Conservation (phyloP, 2,797 vertebrate species). For the Falco naumanni region DNA sequence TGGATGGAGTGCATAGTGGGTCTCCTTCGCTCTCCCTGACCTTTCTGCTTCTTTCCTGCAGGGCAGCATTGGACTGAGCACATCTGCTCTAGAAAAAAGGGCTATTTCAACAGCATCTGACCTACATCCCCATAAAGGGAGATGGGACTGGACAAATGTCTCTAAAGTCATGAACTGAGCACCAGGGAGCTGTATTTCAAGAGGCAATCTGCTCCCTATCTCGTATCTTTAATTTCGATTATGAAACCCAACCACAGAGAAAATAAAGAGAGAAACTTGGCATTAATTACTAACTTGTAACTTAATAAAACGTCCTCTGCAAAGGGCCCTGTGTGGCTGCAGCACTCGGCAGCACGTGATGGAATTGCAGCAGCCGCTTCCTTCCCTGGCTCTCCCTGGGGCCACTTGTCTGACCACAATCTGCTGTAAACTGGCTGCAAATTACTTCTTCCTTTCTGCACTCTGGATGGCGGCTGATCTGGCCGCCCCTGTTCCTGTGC, state of each 20-base stretch:
- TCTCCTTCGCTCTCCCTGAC: background rate
- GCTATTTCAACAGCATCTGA: background rate
- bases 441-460: background rate
- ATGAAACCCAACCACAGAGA: constrained; percentile 41
- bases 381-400: background rate
- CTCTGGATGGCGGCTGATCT: background rate
- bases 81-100: background rate
- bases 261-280: constrained; percentile 51
- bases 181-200: constrained; percentile 34
- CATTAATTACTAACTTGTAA: constrained; percentile 56
- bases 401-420: background rate
- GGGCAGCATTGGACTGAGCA: background rate
- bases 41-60: background rate
- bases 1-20: background rate
- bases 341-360: background rate
- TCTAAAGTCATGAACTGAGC: background rate
- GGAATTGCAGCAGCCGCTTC: background rate
- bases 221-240: constrained; percentile 37
- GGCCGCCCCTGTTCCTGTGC: background rate
- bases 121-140: constrained; percentile 18
- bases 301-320: constrained; percentile 10
- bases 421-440: background rate
- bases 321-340: constrained; percentile 2
- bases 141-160: background rate
- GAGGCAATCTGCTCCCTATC: constrained; percentile 26